Evolutionary conservation across 2,113 vertebrate genomes (phyloP), one percentile per base, ranked within the genome.

Genomic region (Cercocebus atys): DNA sequence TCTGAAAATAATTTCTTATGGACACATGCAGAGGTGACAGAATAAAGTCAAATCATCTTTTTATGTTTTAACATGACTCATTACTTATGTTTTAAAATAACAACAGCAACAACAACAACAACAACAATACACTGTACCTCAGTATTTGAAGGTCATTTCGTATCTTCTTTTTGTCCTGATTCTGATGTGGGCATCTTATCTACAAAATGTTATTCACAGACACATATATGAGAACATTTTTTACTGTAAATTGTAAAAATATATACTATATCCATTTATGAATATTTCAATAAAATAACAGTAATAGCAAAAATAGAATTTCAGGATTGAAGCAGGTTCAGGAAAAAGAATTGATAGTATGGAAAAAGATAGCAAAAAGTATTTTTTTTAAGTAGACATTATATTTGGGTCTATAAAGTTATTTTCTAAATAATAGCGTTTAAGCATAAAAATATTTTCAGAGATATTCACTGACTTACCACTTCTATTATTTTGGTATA

Each of bases 121-220:
- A 13, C 47, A 47, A 47, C 52, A 94, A 55, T 4, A 27, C 5
- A 70, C 57, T 72, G 23, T 98, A 99, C 99, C 99, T 99, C 99
- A 8, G 99, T 99, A 98, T 99, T 99, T 99, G 99, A 99, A 30
- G 98, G 98, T 94, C 99, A 99, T 38, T 99, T 99, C n/a, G 82
- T 9, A 83, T 97, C 97, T 35, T 99, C 99, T 12, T 99, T 97
- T 40, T 97, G 98, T 90, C 99, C 98, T 38, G 99, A 97, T 97
- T 98, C 99, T 94, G 98, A 86, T 94, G 98, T 97, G 50, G 98
- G 98, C 76, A 99, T 82, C 85, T 98, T 98, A 98, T 98, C 99
- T 99, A 97, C 35, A 96, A 98, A 92, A 5, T 40, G 22, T 35
- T 61, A 38, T 16, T 61, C 10, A 90, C 18, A 81, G 68, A 94